Percentiles rank a stretch among this genome's conserved stretches.
Conservation (phyloP, 2,797 vertebrate species). For the Mormyrops boulengeri region DNA sequence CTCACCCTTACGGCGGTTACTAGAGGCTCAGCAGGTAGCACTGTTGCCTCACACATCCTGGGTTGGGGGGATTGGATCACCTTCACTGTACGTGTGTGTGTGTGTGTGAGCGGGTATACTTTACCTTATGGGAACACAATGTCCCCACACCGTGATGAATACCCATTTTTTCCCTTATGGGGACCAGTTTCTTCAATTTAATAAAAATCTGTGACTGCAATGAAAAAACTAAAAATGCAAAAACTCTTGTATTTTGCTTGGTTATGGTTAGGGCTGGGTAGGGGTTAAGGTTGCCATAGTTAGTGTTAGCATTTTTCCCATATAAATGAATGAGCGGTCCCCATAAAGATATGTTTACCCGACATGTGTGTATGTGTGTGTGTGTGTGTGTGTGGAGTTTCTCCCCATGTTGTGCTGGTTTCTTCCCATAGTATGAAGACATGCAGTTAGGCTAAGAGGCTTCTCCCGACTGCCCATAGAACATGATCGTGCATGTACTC, state of each 20-base stretch:
- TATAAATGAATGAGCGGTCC: background rate
- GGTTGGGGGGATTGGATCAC: background rate
- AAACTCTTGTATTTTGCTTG: too few species aligned
- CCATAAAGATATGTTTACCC: background rate
- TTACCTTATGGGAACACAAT: background rate
- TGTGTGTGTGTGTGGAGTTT: background rate
- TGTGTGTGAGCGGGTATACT: background rate
- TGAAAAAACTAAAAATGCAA: too few species aligned
- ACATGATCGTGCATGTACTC: background rate
- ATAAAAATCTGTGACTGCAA: too few species aligned
- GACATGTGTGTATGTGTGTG: background rate
- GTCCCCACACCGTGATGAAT: too few species aligned
- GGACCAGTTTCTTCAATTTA: background rate
- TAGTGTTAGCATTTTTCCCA: background rate
- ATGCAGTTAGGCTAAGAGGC: background rate
- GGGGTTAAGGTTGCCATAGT: background rate
- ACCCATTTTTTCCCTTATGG: too few species aligned
- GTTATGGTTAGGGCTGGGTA: background rate
- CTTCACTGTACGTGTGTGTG: background rate
- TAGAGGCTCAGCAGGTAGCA: background rate
- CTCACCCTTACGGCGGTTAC: background rate
- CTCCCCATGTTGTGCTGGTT: background rate
- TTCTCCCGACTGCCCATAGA: background rate
- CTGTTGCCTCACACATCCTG: background rate
- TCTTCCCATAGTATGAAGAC: background rate